Percentiles rank a stretch among this genome's conserved stretches.
Evolutionary conservation across 2,113 vertebrate species (phyloP).

Genomic region (Columba livia): DNA sequence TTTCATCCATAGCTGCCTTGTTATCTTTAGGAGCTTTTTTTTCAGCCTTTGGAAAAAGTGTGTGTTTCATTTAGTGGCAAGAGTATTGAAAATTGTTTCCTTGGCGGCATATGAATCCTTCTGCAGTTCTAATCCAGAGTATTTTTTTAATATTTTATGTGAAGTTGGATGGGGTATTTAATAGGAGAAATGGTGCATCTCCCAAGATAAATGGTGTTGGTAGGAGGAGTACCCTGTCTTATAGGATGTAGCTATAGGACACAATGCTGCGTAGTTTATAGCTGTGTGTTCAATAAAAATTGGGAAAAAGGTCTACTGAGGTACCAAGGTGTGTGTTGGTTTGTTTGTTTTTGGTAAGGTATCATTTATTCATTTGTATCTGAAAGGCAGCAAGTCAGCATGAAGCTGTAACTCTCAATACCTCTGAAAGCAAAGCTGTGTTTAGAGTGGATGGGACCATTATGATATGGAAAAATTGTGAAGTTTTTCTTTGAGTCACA

Average conservation of each 20-base stretch:
- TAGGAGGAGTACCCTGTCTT: not conserved
- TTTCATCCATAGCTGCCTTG: not conserved
- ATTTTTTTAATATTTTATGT: not conserved
- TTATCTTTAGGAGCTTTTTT: not conserved
- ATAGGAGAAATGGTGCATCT: not conserved
- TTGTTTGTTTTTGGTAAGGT: not conserved
- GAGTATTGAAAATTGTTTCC: not conserved
- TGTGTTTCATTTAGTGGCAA: not conserved
- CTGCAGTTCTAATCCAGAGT: not conserved
- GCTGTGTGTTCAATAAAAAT: not conserved
- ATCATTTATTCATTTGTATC: not conserved
- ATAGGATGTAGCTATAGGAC: not conserved
- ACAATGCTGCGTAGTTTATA: not conserved
- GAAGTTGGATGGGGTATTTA: not conserved
- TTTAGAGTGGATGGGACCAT: constrained; percentile 33
- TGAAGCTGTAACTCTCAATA: not conserved
- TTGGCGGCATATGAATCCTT: not conserved
- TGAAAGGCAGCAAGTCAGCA: constrained; percentile 24
- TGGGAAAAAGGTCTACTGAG: not conserved
- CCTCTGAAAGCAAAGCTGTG: constrained; percentile 15
- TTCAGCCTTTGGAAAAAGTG: not conserved
- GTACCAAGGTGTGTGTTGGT: not conserved
- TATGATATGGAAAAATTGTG: constrained; percentile 10
- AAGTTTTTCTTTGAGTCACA: not conserved
- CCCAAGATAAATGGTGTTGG: not conserved